Evolutionary conservation across 2,888 invertebrate genomes (phyloP), one percentile per base, ranked within the genome.

Genomic region (Acanthosepion lycidas): DNA sequence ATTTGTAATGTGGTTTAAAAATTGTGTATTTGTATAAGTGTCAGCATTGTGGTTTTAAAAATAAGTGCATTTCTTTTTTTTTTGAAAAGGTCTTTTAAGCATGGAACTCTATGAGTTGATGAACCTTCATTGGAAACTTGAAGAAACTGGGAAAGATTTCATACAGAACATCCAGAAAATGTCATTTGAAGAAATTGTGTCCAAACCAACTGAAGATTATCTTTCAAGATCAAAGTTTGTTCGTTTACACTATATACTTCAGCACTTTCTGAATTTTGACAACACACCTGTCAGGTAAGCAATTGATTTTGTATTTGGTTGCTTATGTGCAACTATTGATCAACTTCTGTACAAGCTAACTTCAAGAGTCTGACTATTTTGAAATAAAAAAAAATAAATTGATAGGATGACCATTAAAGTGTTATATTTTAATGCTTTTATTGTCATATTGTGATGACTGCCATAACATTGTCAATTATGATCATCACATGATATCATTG

Each of bases 211-310:
- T 78, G 78, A 78, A 5, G 78, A 78, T 78, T 78, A 53, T 33
- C 49, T 93, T 15, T n/a, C 93, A 6, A 93, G 53, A 93, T 53
- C 49, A 28, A 93, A 93, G 20, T 93, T 53, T 93, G 93, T 93
- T 6, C 93, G 93, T 53, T 93, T 93, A 33, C 93, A 93, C n/a
- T 93, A 51, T 53, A 53, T 93, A 1, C 93, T 93, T 20, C 49
- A 93, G 8, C 53, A n/a, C 48, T 93, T 93, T 28, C 93, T 93
- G 23, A 93, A 93, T 9, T 93, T 93, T 93, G 93, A 9, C n/a
- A 53, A 93, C 28, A 53, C 53, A 2, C n/a, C 49, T 51, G 48
- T 49, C 18, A 93, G 49, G 93, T 93, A 93, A 93, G 49, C 15
- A 49, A 12, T 91, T 9, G 0, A 6, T 33, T 33, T 42, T 42